Conservation (phyloP, 1,140 invertebrate species). For the Heliconius eleuchia region DNA sequence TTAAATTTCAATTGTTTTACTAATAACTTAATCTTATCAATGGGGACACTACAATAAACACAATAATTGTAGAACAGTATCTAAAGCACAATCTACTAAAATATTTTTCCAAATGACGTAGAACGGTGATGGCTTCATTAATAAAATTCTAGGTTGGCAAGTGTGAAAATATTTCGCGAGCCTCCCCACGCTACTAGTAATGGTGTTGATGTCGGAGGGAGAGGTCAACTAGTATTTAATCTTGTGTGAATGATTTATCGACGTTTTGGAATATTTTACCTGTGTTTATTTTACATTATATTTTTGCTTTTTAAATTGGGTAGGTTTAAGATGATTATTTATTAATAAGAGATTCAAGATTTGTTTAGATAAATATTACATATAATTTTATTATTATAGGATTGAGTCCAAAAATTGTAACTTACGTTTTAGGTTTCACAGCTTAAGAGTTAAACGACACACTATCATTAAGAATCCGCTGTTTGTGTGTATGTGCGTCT, state of each 20-base stretch:
- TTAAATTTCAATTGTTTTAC: too few relatives aligned
- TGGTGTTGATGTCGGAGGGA: constrained; percentile 69
- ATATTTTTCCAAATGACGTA: not conserved
- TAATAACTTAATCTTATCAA: not conserved
- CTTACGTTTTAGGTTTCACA: too few relatives aligned
- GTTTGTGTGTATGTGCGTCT: too few relatives aligned
- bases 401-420: too few relatives aligned
- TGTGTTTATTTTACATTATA: constrained; percentile 3
- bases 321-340: not conserved
- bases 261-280: constrained; percentile 62
- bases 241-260: constrained; percentile 77
- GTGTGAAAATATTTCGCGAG: constrained; percentile 59
- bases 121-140: constrained; percentile 29
- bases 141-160: constrained; percentile 46
- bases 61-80: not conserved
- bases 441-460: too few relatives aligned
- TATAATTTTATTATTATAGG: too few relatives aligned
- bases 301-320: not conserved
- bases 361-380: too few relatives aligned
- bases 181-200: constrained; percentile 59
- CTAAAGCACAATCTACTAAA: not conserved
- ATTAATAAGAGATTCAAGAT: too few relatives aligned
- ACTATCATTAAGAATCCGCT: too few relatives aligned
- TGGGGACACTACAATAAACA: not conserved
- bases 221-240: constrained; percentile 79